Percentiles rank a stretch among this genome's conserved stretches.
phyloP scores from a whole-genome alignment of 1,140 invertebrate genomes.

The Phortica variegata region DNA sequence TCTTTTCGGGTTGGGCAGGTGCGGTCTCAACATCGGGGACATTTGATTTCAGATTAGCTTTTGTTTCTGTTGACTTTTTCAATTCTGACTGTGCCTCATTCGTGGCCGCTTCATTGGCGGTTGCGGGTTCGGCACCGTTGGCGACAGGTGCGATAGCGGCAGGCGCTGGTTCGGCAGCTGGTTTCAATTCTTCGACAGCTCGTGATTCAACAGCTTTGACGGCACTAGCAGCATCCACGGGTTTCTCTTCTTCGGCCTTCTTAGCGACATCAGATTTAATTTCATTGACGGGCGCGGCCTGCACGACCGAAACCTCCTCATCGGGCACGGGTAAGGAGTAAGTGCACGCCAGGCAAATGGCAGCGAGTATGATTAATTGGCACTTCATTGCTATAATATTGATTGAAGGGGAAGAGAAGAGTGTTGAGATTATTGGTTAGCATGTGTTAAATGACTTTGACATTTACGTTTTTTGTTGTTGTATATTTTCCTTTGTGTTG shows the following conservation, averaged over 20 bases:
- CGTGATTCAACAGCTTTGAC: not conserved
- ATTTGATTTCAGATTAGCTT: constrained; percentile 15
- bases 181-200: too few relatives aligned
- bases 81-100: constrained; percentile 5
- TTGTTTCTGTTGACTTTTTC: not conserved
- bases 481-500: too few relatives aligned
- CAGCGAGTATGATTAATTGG: constrained; percentile 37
- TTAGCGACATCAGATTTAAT: constrained; percentile 24
- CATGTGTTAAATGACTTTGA: too few relatives aligned
- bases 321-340: constrained; percentile 35
- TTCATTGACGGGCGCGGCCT: constrained; percentile 23
- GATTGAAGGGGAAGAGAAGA: too few relatives aligned
- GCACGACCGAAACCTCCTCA: constrained; percentile 36
- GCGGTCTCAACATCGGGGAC: constrained; percentile 30
- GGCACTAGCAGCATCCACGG: not conserved
- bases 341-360: constrained; percentile 28
- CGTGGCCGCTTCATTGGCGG: not conserved
- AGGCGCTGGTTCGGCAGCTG: not conserved
- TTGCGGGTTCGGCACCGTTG: not conserved
- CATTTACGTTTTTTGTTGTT: too few relatives aligned
- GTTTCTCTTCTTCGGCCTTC: constrained; percentile 5
- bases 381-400: too few relatives aligned
- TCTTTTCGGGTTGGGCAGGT: constrained; percentile 28
- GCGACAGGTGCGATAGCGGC: not conserved
- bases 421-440: too few relatives aligned